A percentile compares a stretch with the other conserved stretches of the same genome.
Evolutionary conservation across 2,113 vertebrate species (phyloP).

Genomic region (Zosterops borbonicus): DNA sequence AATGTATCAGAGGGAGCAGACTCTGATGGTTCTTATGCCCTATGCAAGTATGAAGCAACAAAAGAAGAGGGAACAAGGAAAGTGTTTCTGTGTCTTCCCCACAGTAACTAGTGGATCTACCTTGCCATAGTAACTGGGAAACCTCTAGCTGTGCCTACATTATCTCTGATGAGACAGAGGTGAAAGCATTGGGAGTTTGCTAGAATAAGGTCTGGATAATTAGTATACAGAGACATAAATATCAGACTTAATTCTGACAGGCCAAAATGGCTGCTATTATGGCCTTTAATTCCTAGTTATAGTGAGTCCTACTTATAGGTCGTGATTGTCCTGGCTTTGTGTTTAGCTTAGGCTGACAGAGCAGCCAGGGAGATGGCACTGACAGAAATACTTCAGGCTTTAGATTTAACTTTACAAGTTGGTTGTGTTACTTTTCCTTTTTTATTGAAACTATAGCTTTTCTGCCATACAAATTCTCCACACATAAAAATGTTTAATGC

Average conservation of each 20-base stretch:
- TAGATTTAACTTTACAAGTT: neutral
- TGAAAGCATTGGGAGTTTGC: neutral
- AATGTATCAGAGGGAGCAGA: neutral
- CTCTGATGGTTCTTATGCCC: neutral
- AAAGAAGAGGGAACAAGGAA: neutral
- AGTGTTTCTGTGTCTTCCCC: neutral
- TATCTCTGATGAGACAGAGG: neutral
- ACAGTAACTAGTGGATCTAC: neutral
- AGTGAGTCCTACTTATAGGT: neutral
- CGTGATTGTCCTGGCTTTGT: neutral
- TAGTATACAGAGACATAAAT: neutral
- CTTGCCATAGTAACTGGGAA: neutral
- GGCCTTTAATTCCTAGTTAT: neutral
- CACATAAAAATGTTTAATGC: neutral
- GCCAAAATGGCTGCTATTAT: neutral
- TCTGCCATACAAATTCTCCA: neutral
- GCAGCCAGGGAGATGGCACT: neutral
- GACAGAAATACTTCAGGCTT: neutral
- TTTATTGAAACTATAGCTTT: neutral
- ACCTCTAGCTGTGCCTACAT: neutral
- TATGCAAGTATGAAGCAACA: neutral
- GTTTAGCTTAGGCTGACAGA: neutral
- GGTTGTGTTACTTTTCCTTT: neutral
- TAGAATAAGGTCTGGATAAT: neutral
- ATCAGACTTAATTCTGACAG: neutral